These are phyloP conservation scores for Elephantulus edwardii DNA, from an alignment of 2,113 vertebrate genomes.

Conservation along the genomic window DNA sequence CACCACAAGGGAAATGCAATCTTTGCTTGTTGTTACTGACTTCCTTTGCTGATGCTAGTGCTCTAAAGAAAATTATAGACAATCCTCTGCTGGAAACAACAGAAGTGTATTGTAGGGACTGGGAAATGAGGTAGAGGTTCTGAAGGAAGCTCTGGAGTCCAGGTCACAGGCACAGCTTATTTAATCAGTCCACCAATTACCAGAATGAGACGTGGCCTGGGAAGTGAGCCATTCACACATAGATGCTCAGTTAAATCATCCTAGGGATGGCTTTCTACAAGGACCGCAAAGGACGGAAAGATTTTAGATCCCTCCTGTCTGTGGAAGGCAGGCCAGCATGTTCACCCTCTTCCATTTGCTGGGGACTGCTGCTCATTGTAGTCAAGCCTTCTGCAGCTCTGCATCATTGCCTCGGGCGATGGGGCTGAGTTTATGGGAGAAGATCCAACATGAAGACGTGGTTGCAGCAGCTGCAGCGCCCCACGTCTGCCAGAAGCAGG, in stretches of 20 bases:
- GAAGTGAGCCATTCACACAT: constrained; percentile 34
- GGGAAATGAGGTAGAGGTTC: neutral
- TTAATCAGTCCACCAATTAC: neutral
- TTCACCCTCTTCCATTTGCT: neutral
- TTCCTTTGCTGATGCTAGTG: too few relatives aligned
- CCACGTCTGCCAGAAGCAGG: neutral
- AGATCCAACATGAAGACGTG: neutral
- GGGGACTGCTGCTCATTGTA: neutral
- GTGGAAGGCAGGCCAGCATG: neutral
- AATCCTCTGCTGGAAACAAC: neutral
- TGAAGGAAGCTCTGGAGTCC: neutral
- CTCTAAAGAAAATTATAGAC: neutral
- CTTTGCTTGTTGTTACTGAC: neutral
- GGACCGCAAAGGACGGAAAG: neutral
- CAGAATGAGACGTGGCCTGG: neutral
- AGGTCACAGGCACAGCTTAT: neutral
- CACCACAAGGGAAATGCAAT: neutral
- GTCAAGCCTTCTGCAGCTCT: neutral
- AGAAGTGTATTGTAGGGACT: neutral
- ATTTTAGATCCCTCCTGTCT: neutral
- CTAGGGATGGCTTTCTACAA: neutral
- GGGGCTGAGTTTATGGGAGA: neutral
- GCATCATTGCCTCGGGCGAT: neutral
- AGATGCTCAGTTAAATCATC: constrained; percentile 1
- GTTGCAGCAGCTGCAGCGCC: neutral